A percentile compares a stretch with the other conserved stretches of the same genome.
Evolutionary conservation across 2,888 invertebrate species (phyloP).

Genomic region (Dasysyrphus tricinctus): DNA sequence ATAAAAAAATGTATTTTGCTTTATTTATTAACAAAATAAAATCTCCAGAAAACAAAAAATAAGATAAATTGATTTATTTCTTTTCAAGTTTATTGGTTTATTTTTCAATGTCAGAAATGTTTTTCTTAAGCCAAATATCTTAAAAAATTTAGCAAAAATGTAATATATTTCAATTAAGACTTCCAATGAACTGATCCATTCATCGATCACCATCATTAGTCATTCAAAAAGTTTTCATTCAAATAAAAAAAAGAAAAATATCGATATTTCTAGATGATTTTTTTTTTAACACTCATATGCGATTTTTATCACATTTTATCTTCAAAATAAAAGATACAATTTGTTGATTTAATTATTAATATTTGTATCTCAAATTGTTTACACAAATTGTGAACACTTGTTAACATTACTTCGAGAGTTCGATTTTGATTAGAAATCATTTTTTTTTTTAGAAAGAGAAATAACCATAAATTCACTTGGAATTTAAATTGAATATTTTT

Average conservation of each 20-base stretch:
- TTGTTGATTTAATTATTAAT: neutral
- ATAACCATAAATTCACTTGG: too few relatives aligned
- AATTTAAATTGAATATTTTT: too few relatives aligned
- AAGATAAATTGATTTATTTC: neutral
- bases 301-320: slow-evolving; percentile 46
- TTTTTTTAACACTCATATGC: slow-evolving; percentile 50
- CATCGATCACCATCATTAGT: slow-evolving; percentile 5
- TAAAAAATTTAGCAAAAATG: neutral
- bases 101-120: slow-evolving; percentile 6
- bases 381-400: slow-evolving; percentile 60
- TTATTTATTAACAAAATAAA: neutral
- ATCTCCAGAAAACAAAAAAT: neutral
- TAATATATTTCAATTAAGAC: neutral
- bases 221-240: neutral
- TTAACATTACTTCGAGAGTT: slow-evolving; percentile 26
- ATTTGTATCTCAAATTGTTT: slow-evolving; percentile 21
- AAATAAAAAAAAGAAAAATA: neutral
- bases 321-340: neutral
- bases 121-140: neutral
- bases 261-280: neutral
- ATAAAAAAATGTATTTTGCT: neutral
- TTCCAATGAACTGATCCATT: neutral
- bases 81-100: neutral
- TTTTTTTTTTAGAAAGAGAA: too few relatives aligned
- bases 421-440: neutral